phyloP scores from a whole-genome alignment of 1,140 invertebrate species.

The Liolophura sinensis region DNA sequence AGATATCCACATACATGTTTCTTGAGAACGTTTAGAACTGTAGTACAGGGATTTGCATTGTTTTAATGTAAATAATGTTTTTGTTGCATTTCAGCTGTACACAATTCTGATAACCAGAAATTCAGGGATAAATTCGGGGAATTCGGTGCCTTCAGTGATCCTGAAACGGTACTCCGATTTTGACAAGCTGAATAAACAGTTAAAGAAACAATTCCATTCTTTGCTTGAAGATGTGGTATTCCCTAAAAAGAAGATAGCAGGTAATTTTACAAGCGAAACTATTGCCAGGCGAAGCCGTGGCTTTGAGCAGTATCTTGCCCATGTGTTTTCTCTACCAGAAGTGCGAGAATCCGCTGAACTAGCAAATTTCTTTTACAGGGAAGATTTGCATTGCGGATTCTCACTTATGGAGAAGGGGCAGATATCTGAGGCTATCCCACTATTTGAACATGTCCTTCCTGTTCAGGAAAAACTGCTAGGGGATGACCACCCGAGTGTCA shows the following conservation, averaged over 20 bases:
- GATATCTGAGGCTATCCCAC: constrained; percentile 67
- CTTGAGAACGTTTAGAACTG: too few relatives aligned
- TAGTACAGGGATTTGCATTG: constrained; percentile 4
- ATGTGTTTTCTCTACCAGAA: constrained; percentile 64
- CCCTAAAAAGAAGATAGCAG: constrained; percentile 74
- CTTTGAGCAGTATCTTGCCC: constrained; percentile 72
- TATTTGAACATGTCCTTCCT: constrained; percentile 73
- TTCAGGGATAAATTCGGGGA: constrained; percentile 39
- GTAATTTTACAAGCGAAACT: constrained; percentile 75
- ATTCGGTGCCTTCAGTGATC: constrained; percentile 64
- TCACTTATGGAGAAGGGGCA: constrained; percentile 66
- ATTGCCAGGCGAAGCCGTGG: constrained; percentile 71
- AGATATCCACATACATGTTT: too few relatives aligned
- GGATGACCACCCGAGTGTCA: constrained; percentile 70
- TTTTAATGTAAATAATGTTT: constrained; percentile 5
- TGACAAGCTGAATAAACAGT: constrained; percentile 67
- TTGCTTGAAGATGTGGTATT: constrained; percentile 67
- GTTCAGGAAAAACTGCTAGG: constrained; percentile 76
- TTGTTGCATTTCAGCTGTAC: constrained; percentile 43
- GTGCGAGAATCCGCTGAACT: constrained; percentile 68
- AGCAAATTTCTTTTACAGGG: constrained; percentile 70
- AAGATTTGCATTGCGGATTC: constrained; percentile 68
- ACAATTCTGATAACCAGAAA: constrained; percentile 50
- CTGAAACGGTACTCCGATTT: constrained; percentile 79
- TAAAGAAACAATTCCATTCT: constrained; percentile 67